A percentile compares a stretch with the other conserved stretches of the same genome.
These are phyloP conservation scores for Blastomussa wellsi DNA, from an alignment of 92 coral and sea anemone species.

Conservation along the genomic window DNA sequence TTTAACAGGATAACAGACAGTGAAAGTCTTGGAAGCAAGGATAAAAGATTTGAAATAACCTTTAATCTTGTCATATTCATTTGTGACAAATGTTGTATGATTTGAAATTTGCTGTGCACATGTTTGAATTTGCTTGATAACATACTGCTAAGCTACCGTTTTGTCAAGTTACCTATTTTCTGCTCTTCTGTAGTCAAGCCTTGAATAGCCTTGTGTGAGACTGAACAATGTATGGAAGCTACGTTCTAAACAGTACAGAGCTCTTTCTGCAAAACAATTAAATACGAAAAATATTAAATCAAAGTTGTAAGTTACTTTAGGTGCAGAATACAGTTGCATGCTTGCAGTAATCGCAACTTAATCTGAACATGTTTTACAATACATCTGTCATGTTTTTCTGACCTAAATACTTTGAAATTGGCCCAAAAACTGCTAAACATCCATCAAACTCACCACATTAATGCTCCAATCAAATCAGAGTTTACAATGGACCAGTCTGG, in stretches of 20 bases:
- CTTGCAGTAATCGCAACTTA: no score
- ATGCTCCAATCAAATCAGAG: no score
- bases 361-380: no score
- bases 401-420: no score
- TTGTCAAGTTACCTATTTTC: slow-evolving; percentile 82
- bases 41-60: background rate
- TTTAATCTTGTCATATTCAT: background rate
- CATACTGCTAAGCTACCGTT: background rate
- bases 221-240: slow-evolving; percentile 95
- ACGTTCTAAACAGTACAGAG: slow-evolving; percentile 89
- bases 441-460: background rate
- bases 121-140: background rate
- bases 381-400: no score
- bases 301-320: no score
- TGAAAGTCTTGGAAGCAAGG: no score
- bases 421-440: no score
- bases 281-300: background rate
- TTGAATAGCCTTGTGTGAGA: slow-evolving; percentile 84
- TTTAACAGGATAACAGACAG: no score
- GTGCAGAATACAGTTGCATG: no score
- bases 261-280: slow-evolving; percentile 69
- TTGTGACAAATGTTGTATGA: background rate
- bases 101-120: background rate
- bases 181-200: slow-evolving; percentile 85
- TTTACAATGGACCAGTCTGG: no score